phyloP scores from a whole-genome alignment of 2,113 vertebrate species.

The Tursiops truncatus region DNA sequence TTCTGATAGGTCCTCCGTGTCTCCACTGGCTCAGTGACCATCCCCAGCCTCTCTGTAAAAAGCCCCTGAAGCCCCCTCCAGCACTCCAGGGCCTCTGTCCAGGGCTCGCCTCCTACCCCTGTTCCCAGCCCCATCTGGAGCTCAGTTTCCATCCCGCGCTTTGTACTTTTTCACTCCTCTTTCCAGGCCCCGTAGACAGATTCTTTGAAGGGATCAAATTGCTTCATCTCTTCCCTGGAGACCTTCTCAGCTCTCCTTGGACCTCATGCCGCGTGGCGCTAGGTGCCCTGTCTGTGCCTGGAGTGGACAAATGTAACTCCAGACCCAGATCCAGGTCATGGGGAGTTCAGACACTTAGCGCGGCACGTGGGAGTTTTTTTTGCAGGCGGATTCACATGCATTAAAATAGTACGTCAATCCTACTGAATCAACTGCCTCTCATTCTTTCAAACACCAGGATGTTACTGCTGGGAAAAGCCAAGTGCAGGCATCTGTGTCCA shows the following conservation, averaged over 20 bases:
- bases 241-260: too few species aligned
- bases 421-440: background rate
- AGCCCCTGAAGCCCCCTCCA: background rate
- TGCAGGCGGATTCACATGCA: background rate
- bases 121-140: background rate
- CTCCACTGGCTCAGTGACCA: background rate
- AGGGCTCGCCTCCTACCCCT: background rate
- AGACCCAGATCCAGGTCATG: background rate
- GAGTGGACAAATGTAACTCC: background rate
- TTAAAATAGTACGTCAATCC: background rate
- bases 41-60: background rate
- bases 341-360: background rate
- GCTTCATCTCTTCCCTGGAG: background rate
- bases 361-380: background rate
- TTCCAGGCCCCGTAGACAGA: fast-evolving
- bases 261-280: fast-evolving
- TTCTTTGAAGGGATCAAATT: fast-evolving
- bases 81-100: background rate
- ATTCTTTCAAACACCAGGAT: background rate
- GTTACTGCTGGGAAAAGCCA: background rate
- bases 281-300: background rate
- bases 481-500: fast-evolving
- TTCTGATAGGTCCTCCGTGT: background rate
- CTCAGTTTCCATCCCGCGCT: background rate
- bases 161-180: background rate